Base-by-base conservation (phyloP, 2,888 invertebrate genomes). In the Drosophila incognita region DNA sequence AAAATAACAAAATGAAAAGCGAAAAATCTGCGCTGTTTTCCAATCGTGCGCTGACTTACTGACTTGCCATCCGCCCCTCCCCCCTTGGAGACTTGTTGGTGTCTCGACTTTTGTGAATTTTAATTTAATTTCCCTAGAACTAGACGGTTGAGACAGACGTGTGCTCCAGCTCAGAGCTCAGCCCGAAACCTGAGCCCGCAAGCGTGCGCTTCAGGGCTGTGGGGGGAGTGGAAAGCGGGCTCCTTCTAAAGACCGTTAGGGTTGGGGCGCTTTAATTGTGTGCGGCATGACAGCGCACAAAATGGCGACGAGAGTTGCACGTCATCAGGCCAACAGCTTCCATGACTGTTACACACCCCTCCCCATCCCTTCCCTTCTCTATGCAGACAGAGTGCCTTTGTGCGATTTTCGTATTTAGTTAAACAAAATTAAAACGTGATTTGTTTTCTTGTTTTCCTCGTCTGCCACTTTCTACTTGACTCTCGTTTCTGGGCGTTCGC, bases 361-460 rank as follows among this genome's bases (percentile, higher is more conserved):
- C 7, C 0, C 38, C 0, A 29, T 40, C 7, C 18, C 6, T 6
- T 2, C 33, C 40, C 18, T 1, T 21, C n/a, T 6, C 31, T 38
- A 46, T 35, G 27, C 62, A 38, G 59, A 59, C 66, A 24, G 42
- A 46, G 72, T 27, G 38, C 58, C 69, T 73, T 81, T 81, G 75
- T 81, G 83, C 84, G 83, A 90, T 90, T 90, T 91, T 90, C 87
- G 89, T 84, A 87, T 89, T 90, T 90, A 90, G 91, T 90, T 90
- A 91, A 91, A 91, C 90, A 90, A 91, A 91, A 91, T 91, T 91
- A 91, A 91, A 91, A 91, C 91, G 89, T 91, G 90, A 91, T 91
- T 91, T 91, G 91, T 91, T 91, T 89, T 89, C 91, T 89, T 91
- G 86, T 85, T 91, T 87, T 86, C 86, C 38, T 56, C 46, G 83